Percentiles rank a stretch among this genome's conserved stretches.
These are phyloP conservation scores for Anguilla pacifica DNA, from an alignment of 2,797 vertebrate species.

Conservation along the genomic window DNA sequence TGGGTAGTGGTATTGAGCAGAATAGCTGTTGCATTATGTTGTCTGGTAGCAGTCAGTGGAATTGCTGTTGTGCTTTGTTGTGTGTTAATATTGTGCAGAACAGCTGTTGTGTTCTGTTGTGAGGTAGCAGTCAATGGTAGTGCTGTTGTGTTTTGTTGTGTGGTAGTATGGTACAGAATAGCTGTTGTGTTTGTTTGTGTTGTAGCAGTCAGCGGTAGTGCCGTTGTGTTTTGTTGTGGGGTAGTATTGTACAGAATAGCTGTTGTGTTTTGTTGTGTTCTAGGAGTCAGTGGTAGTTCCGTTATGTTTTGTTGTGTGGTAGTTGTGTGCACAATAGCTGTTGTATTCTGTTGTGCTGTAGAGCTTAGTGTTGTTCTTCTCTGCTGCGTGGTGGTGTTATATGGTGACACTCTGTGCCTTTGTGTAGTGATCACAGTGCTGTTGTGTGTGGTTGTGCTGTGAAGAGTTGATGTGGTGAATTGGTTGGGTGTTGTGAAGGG, in stretches of 20 bases:
- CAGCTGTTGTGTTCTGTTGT: conserved; percentile 20
- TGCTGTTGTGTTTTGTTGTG: not conserved
- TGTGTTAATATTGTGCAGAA: not conserved
- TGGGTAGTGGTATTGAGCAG: not conserved
- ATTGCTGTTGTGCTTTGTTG: conserved; percentile 11
- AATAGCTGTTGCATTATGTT: conserved; percentile 25
- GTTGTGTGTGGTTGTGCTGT: not conserved
- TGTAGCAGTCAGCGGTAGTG: not conserved
- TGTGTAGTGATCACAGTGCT: not conserved
- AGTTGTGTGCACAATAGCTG: not conserved
- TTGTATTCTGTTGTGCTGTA: conserved; percentile 11
- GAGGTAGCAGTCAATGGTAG: not conserved
- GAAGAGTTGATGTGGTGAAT: not conserved
- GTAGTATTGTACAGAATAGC: not conserved
- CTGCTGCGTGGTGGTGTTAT: not conserved
- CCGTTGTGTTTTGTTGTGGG: conserved; percentile 2
- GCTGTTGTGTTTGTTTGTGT: conserved; percentile 12
- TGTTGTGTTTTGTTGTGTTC: conserved; percentile 14
- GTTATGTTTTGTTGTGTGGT: not conserved
- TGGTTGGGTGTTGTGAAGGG: not conserved
- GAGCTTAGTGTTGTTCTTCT: not conserved
- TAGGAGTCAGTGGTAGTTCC: not conserved
- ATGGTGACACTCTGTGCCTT: conserved; percentile 13
- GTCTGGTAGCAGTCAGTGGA: not conserved
- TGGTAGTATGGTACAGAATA: no score